These are phyloP conservation scores for Microcaecilia unicolor DNA, from an alignment of 2,797 vertebrate genomes.

Conservation along the genomic window DNA sequence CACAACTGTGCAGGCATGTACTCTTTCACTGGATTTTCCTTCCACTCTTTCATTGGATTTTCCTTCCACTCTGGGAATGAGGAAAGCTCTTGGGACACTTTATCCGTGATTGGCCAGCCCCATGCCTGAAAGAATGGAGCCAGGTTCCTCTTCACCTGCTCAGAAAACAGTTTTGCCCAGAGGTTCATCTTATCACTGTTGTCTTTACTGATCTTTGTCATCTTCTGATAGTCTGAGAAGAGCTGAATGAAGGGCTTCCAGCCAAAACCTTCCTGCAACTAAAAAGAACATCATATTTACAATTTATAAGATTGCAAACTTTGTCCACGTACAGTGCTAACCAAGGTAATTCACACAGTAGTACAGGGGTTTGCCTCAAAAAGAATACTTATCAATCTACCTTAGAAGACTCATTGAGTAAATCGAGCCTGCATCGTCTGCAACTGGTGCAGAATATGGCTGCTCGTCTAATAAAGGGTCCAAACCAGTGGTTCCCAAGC, in stretches of 20 bases:
- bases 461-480: too few relatives aligned
- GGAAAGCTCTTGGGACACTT: slow-evolving; percentile 25
- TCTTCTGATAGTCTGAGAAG: slow-evolving; percentile 49
- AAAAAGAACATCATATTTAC: too few relatives aligned
- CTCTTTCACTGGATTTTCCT: slow-evolving; percentile 33
- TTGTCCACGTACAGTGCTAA: too few relatives aligned
- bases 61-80: slow-evolving; percentile 38
- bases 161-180: slow-evolving; percentile 48
- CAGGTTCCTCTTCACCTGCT: slow-evolving; percentile 46
- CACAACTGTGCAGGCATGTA: neutral
- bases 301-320: too few relatives aligned
- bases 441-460: too few relatives aligned
- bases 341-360: too few relatives aligned
- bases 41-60: slow-evolving; percentile 40
- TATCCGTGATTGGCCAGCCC: slow-evolving; percentile 50
- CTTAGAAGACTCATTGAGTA: too few relatives aligned
- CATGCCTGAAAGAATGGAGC: slow-evolving; percentile 49
- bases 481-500: too few relatives aligned
- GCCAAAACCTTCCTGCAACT: slow-evolving; percentile 58
- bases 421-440: too few relatives aligned
- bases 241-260: slow-evolving; percentile 50
- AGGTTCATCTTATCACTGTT: slow-evolving; percentile 48
- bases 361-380: too few relatives aligned
- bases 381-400: too few relatives aligned
- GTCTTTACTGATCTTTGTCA: slow-evolving; percentile 17